Conservation (phyloP, 2,113 vertebrate species). For the Cephalopterus ornatus region DNA sequence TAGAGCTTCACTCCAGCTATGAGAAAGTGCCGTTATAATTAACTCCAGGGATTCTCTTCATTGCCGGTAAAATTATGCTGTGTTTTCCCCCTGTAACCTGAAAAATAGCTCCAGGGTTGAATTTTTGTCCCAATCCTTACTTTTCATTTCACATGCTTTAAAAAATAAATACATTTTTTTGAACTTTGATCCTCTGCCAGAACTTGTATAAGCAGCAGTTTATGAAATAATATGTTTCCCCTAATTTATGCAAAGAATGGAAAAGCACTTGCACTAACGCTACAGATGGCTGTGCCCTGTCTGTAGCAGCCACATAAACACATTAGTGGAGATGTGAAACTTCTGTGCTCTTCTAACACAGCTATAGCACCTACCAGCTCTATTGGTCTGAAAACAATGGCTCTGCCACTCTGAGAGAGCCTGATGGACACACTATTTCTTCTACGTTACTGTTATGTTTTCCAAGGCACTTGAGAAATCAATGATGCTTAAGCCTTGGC, state of each 20-base stretch:
- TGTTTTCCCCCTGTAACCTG: not conserved
- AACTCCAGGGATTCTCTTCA: conserved; percentile 25
- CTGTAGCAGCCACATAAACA: not conserved
- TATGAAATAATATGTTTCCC: conserved; percentile 23
- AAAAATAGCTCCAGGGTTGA: not conserved
- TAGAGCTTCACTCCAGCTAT: conserved; percentile 16
- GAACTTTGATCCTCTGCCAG: not conserved
- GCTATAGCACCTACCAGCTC: not conserved
- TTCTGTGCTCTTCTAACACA: not conserved
- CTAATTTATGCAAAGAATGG: conserved; percentile 31
- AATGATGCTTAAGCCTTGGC: not conserved
- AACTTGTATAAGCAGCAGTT: not conserved
- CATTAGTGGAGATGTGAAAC: not conserved
- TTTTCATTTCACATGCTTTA: not conserved
- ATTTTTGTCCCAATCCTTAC: not conserved
- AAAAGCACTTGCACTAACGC: not conserved
- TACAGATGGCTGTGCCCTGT: conserved; percentile 37
- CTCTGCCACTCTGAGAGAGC: not conserved
- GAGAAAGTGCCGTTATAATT: not conserved
- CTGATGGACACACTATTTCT: not conserved
- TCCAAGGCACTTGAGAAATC: not conserved
- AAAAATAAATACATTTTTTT: not conserved
- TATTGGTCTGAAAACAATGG: not conserved
- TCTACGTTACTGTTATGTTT: not conserved
- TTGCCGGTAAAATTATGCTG: not conserved